Conservation (phyloP, 2,113 vertebrate genomes). For the Cygnus atratus region DNA sequence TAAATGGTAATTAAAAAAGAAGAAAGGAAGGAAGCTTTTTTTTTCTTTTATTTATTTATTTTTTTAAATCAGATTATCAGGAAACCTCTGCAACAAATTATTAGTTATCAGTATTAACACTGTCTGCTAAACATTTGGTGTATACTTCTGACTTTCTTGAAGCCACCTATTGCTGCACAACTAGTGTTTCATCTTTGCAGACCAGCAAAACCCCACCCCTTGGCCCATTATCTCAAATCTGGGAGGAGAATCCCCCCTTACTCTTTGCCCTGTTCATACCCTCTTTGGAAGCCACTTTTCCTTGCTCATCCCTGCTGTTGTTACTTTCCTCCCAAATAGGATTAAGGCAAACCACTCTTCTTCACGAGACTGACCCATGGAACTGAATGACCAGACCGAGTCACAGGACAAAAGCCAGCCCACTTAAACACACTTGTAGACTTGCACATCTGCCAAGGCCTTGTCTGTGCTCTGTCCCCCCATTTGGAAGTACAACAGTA, state of each 20-base stretch:
- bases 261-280: too few relatives aligned
- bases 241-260: not conserved
- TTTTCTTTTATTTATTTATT: not conserved
- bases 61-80: not conserved
- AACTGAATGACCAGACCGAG: not conserved
- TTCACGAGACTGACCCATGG: too few relatives aligned
- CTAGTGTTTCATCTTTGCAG: not conserved
- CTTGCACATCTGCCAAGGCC: fast-evolving
- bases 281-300: not conserved
- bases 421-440: not conserved
- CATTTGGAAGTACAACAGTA: too few relatives aligned
- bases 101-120: not conserved
- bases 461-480: fast-evolving
- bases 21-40: not conserved
- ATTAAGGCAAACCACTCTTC: not conserved
- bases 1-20: not conserved
- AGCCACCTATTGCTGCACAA: not conserved
- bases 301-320: not conserved
- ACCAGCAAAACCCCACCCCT: fast-evolving
- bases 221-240: fast-evolving
- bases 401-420: not conserved
- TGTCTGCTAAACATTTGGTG: not conserved
- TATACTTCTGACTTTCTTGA: not conserved
- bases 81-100: not conserved
- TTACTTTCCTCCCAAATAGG: not conserved